These are phyloP conservation scores for Melierax canorus DNA, from an alignment of 2,113 vertebrate genomes.

Conservation along the genomic window DNA sequence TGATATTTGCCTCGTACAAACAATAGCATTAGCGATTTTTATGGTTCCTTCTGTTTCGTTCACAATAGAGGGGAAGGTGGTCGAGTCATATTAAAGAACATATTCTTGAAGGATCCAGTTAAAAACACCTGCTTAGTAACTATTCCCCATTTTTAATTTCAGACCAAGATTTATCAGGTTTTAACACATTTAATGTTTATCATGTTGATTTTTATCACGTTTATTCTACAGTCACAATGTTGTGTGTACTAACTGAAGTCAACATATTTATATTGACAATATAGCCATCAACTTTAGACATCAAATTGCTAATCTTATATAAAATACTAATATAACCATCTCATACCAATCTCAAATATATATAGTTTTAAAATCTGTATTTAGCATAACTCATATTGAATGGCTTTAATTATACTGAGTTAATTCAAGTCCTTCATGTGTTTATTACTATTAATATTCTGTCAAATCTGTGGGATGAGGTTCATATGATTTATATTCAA, in stretches of 20 bases:
- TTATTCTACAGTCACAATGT: neutral
- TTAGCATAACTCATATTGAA: neutral
- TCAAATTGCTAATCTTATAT: neutral
- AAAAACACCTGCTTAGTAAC: neutral
- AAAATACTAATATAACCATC: neutral
- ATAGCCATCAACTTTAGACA: neutral
- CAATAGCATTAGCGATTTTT: neutral
- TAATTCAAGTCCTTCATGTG: neutral
- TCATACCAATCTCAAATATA: neutral
- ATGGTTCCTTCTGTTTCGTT: neutral
- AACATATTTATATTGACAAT: neutral
- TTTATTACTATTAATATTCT: neutral
- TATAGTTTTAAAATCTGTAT: neutral
- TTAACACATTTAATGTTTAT: neutral
- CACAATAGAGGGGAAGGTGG: neutral
- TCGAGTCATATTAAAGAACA: neutral
- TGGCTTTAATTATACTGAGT: neutral
- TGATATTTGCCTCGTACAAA: neutral
- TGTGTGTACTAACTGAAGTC: neutral
- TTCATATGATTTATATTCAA: neutral
- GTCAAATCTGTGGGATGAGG: neutral
- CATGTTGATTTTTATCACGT: neutral
- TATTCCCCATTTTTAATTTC: neutral
- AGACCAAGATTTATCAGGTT: neutral
- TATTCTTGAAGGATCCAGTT: neutral